A percentile compares a stretch with the other conserved stretches of the same genome.
Evolutionary conservation across 2,888 invertebrate species (phyloP).

Genomic region (Dromius quadrimaculatus): DNA sequence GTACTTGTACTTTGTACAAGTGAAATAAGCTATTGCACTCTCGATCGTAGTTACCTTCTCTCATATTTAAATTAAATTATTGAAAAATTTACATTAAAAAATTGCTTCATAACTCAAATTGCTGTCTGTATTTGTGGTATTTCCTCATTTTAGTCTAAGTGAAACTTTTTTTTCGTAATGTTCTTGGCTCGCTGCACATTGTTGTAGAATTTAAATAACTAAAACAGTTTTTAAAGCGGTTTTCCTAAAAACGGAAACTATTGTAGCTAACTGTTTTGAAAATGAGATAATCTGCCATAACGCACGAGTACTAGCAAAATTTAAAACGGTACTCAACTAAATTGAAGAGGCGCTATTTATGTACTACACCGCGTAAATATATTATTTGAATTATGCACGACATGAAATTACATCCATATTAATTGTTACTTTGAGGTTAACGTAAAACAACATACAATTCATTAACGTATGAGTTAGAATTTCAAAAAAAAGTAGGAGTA

Average conservation of each 20-base stretch:
- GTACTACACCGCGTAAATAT: not conserved
- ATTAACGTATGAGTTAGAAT: no score
- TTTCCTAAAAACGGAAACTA: conserved; percentile 10
- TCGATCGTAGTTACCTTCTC: no score
- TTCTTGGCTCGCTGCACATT: conserved; percentile 26
- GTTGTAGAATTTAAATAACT: conserved; percentile 28
- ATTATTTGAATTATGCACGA: no score
- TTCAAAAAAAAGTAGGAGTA: no score
- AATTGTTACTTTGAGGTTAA: no score
- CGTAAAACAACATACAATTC: no score
- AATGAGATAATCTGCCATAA: not conserved
- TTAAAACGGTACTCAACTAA: not conserved
- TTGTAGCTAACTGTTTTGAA: conserved; percentile 10
- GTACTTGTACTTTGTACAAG: no score
- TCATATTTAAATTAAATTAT: no score
- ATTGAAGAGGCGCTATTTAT: no score
- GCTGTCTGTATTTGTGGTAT: conserved; percentile 12
- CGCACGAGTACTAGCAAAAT: not conserved
- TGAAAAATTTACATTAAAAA: no score
- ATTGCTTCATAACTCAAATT: conserved; percentile 3
- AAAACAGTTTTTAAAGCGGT: conserved; percentile 25
- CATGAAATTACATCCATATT: no score
- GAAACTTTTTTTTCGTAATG: conserved; percentile 36
- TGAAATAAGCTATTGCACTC: no score
- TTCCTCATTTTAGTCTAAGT: conserved; percentile 33